phyloP scores from a whole-genome alignment of 2,888 invertebrate genomes.

The Platerodrilus igneus region DNA sequence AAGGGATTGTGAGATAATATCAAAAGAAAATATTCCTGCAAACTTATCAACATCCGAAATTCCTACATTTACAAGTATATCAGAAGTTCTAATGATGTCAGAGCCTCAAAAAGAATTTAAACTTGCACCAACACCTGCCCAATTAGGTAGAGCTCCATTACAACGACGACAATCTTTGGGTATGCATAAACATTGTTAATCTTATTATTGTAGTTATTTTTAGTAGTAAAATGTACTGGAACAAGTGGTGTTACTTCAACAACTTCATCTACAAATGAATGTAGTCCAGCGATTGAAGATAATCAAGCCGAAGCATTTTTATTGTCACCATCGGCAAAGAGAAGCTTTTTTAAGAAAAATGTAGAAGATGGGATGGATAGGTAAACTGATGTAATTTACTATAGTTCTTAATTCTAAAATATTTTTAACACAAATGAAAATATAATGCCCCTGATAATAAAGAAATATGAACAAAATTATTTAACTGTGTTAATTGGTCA shows the following conservation, averaged over 20 bases:
- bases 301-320: slow-evolving; percentile 40
- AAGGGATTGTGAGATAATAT: too few relatives aligned
- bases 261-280: slow-evolving; percentile 15
- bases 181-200: slow-evolving; percentile 42
- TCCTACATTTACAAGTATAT: slow-evolving; percentile 24
- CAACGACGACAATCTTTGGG: slow-evolving; percentile 84
- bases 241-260: slow-evolving; percentile 13
- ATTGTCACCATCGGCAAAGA: slow-evolving; percentile 66
- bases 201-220: slow-evolving; percentile 6
- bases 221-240: slow-evolving; percentile 22
- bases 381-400: slow-evolving; percentile 53
- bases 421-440: too few relatives aligned
- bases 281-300: slow-evolving; percentile 23
- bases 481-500: too few relatives aligned
- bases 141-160: slow-evolving; percentile 82
- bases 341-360: slow-evolving; percentile 77
- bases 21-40: too few relatives aligned
- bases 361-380: slow-evolving; percentile 90
- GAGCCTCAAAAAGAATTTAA: slow-evolving; percentile 55
- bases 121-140: slow-evolving; percentile 90
- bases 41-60: slow-evolving; percentile 30
- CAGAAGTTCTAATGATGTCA: slow-evolving; percentile 18
- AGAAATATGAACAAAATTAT: too few relatives aligned
- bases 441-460: too few relatives aligned
- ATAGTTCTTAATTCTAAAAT: too few relatives aligned